These are phyloP conservation scores for Catagonus wagneri DNA, from an alignment of 2,113 vertebrate species.

Conservation along the genomic window DNA sequence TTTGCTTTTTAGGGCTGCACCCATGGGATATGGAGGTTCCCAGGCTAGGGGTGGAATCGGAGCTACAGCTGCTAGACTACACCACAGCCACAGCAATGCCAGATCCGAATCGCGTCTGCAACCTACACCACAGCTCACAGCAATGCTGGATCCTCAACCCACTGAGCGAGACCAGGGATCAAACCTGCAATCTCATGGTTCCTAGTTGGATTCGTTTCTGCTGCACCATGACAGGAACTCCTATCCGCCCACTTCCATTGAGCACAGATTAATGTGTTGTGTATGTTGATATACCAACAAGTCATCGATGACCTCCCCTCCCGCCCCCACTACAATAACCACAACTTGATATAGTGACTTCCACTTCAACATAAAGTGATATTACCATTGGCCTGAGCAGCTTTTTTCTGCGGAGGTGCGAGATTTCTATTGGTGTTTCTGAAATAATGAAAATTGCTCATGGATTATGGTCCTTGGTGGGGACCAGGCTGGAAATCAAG, in stretches of 20 bases:
- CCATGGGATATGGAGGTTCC: too few relatives aligned
- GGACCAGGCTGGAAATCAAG: background rate
- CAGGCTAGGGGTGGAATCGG: too few relatives aligned
- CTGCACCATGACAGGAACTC: too few relatives aligned
- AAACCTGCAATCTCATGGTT: too few relatives aligned
- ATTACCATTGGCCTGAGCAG: background rate
- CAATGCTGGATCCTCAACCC: too few relatives aligned
- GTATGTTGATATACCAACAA: background rate
- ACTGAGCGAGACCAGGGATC: too few relatives aligned
- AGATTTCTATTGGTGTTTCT: background rate
- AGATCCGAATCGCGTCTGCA: too few relatives aligned
- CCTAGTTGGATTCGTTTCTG: too few relatives aligned
- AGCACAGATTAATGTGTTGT: background rate
- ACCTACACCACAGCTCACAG: too few relatives aligned
- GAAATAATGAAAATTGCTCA: background rate
- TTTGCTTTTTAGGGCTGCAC: too few relatives aligned
- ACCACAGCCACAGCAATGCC: too few relatives aligned
- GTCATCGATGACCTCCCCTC: background rate
- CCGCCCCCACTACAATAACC: background rate
- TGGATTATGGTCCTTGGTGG: background rate
- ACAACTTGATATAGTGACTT: background rate
- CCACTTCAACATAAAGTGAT: background rate
- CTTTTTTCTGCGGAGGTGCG: background rate
- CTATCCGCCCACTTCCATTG: background rate
- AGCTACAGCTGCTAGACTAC: too few relatives aligned